phyloP scores from a whole-genome alignment of 2,113 vertebrate species.

The Anguilla rostrata region DNA sequence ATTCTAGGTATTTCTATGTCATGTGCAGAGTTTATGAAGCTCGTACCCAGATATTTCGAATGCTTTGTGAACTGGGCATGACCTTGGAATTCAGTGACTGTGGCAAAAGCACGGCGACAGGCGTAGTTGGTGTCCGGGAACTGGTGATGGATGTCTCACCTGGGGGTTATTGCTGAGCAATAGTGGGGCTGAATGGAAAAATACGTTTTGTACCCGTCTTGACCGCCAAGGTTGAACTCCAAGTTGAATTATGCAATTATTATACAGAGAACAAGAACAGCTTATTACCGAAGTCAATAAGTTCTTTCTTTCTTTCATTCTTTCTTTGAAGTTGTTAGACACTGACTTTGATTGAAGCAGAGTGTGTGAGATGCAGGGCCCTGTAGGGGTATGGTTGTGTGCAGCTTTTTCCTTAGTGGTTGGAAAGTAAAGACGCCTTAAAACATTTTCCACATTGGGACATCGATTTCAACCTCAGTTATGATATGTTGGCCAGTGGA shows the following conservation, averaged over 20 bases:
- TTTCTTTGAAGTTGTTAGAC: not conserved
- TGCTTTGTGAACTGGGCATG: not conserved
- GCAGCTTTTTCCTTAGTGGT: not conserved
- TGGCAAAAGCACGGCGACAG: not conserved
- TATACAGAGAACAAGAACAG: not conserved
- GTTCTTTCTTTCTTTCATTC: not conserved
- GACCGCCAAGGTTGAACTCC: not conserved
- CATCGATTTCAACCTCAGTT: not conserved
- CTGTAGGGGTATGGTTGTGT: not conserved
- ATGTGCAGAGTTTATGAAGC: not conserved
- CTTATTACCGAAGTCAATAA: not conserved
- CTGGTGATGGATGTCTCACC: not conserved
- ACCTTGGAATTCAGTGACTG: conserved; percentile 15
- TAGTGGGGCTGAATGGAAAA: conserved; percentile 2
- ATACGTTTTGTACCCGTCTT: not conserved
- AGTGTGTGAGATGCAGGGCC: not conserved
- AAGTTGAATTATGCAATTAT: conserved; percentile 5
- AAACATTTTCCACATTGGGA: not conserved
- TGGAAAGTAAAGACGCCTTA: not conserved
- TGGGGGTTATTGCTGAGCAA: not conserved
- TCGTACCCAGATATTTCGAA: not conserved
- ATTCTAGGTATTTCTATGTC: not conserved
- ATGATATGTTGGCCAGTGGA: not conserved
- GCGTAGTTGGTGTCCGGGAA: not conserved
- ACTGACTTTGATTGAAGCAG: not conserved